Conservation (phyloP, 2,888 invertebrate species). For the Parnassius mnemosyne region DNA sequence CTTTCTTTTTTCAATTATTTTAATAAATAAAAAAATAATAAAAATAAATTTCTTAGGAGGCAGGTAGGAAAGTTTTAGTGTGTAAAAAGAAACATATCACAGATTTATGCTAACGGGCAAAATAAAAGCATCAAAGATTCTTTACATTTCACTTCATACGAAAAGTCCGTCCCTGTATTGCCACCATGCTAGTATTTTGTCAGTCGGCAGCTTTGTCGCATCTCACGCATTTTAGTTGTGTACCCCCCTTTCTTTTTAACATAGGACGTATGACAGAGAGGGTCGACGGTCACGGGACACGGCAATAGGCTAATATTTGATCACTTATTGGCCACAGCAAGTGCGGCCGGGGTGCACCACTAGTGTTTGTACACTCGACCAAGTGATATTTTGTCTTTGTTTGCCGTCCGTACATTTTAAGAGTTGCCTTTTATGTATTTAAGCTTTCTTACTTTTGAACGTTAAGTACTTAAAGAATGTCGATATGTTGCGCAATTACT, state of each 20-base stretch:
- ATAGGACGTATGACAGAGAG: constrained; percentile 38
- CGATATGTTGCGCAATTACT: no score
- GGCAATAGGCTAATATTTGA: constrained; percentile 64
- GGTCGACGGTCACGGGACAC: constrained; percentile 49
- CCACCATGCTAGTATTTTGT: constrained; percentile 77
- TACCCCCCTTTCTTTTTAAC: constrained; percentile 44
- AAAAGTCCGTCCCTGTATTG: constrained; percentile 61
- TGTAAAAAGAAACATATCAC: no score
- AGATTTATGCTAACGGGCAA: no score
- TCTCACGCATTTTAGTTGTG: constrained; percentile 43
- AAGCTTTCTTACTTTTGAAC: constrained; percentile 1
- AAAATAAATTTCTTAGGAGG: no score
- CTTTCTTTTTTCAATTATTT: no score
- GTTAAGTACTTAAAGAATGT: no score
- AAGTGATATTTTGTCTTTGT: constrained; percentile 43
- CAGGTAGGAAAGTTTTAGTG: no score
- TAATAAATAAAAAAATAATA: no score
- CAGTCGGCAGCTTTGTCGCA: constrained; percentile 75
- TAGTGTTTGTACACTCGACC: constrained; percentile 47
- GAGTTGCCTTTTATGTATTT: constrained; percentile 31
- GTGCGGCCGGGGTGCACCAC: constrained; percentile 34
- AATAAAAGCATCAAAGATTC: no score
- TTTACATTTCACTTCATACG: background rate
- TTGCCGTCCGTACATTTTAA: constrained; percentile 35
- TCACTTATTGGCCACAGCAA: constrained; percentile 69